These are phyloP conservation scores for Bradypodion ventrale DNA, from an alignment of 2,797 vertebrate species.

Conservation along the genomic window DNA sequence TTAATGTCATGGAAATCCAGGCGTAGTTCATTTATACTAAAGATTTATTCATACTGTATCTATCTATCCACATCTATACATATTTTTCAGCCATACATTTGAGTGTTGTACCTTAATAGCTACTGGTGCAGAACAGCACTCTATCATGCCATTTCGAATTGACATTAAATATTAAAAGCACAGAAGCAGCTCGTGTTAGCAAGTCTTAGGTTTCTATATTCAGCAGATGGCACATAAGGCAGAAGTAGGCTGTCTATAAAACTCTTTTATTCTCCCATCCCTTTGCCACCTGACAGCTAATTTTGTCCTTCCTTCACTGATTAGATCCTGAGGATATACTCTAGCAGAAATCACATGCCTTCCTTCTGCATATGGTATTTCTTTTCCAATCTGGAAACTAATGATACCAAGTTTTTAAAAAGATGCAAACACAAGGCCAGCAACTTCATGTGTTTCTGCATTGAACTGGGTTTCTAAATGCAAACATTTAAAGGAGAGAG, in stretches of 20 bases:
- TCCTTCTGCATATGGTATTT: constrained; percentile 35
- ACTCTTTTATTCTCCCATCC: constrained; percentile 47
- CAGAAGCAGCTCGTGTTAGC: constrained; percentile 42
- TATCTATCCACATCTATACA: no score
- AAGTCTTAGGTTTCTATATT: constrained; percentile 63
- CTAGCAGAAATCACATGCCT: constrained; percentile 45
- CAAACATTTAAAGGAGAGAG: no score
- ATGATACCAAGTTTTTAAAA: background rate
- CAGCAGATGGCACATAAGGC: constrained; percentile 64
- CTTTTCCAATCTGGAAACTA: constrained; percentile 33
- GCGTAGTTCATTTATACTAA: no score
- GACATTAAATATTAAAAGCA: constrained; percentile 71
- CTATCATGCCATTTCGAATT: constrained; percentile 61
- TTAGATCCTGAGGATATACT: constrained; percentile 64
- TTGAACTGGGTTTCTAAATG: no score
- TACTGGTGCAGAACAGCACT: constrained; percentile 22
- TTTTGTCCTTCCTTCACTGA: constrained; percentile 28
- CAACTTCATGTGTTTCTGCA: background rate
- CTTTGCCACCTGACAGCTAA: constrained; percentile 54
- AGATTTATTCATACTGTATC: background rate
- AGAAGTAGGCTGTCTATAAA: constrained; percentile 54
- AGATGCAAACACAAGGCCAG: background rate
- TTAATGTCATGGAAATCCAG: background rate
- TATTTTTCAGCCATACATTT: background rate
- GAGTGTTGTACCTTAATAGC: constrained; percentile 1